These are phyloP conservation scores for Eurytemora carolleeae DNA, from an alignment of 1,140 invertebrate species.

Conservation along the genomic window DNA sequence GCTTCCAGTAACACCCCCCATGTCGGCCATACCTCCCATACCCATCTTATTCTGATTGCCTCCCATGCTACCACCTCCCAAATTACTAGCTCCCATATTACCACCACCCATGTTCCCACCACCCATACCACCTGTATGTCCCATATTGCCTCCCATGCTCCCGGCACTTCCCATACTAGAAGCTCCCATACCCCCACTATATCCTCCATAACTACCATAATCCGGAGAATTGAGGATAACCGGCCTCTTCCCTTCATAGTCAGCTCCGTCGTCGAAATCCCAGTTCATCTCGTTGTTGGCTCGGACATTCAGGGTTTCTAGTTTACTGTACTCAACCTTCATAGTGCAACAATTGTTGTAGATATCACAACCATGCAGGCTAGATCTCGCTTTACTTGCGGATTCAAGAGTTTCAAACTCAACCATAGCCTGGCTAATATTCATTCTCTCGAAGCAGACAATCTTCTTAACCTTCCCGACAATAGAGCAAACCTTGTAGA, in stretches of 20 bases:
- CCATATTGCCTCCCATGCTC: background rate
- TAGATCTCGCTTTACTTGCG: constrained; percentile 32
- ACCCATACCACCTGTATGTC: too few relatives aligned
- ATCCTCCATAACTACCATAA: too few relatives aligned
- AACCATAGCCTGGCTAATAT: constrained; percentile 34
- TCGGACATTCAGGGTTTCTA: constrained; percentile 31
- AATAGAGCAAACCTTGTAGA: constrained; percentile 32
- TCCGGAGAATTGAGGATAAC: background rate
- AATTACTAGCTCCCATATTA: constrained; percentile 1
- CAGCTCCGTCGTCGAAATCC: constrained; percentile 30
- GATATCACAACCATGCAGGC: constrained; percentile 37
- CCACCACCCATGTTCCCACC: background rate
- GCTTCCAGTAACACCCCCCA: background rate
- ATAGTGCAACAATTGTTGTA: constrained; percentile 40
- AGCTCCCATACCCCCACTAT: constrained; percentile 22
- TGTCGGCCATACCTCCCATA: background rate
- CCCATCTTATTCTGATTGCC: background rate
- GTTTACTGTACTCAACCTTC: constrained; percentile 38
- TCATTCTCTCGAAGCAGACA: constrained; percentile 36
- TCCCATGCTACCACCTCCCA: background rate
- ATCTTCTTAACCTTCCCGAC: constrained; percentile 34
- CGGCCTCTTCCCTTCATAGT: background rate
- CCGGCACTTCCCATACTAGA: constrained; percentile 17
- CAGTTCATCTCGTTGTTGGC: constrained; percentile 36
- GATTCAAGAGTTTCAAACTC: constrained; percentile 34